A percentile compares a stretch with the other conserved stretches of the same genome.
Conservation (phyloP, 2,888 invertebrate genomes). For the Ceraclea dissimilis region DNA sequence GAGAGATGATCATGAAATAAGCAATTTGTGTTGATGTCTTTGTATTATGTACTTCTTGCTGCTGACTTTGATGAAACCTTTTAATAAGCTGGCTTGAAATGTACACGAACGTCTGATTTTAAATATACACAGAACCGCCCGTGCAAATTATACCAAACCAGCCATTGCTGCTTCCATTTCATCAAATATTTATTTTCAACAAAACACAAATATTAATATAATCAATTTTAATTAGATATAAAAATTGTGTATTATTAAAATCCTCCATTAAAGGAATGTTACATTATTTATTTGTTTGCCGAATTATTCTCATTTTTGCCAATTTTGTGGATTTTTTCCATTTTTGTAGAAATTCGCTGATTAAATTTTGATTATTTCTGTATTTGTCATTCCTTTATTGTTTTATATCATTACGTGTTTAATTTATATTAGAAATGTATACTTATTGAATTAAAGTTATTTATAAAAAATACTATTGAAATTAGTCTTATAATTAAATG, state of each 20-base stretch:
- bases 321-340: background rate
- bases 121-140: conserved; percentile 7
- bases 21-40: no score
- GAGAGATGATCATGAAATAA: no score
- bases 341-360: no score
- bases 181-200: conserved; percentile 3
- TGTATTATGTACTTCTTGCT: background rate
- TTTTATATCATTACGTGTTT: background rate
- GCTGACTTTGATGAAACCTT: background rate
- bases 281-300: background rate
- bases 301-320: background rate
- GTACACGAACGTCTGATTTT: conserved; percentile 8
- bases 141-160: conserved; percentile 15
- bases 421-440: no score
- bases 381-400: conserved; percentile 2
- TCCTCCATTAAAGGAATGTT: background rate
- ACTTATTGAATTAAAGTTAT: no score
- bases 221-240: background rate
- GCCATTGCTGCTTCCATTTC: conserved; percentile 2
- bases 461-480: no score
- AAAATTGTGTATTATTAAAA: background rate
- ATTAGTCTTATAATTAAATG: no score
- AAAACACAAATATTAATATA: background rate
- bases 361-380: no score
- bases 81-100: conserved; percentile 12